phyloP scores from a whole-genome alignment of 2,888 invertebrate species.

The Heterodera filipjevi region DNA sequence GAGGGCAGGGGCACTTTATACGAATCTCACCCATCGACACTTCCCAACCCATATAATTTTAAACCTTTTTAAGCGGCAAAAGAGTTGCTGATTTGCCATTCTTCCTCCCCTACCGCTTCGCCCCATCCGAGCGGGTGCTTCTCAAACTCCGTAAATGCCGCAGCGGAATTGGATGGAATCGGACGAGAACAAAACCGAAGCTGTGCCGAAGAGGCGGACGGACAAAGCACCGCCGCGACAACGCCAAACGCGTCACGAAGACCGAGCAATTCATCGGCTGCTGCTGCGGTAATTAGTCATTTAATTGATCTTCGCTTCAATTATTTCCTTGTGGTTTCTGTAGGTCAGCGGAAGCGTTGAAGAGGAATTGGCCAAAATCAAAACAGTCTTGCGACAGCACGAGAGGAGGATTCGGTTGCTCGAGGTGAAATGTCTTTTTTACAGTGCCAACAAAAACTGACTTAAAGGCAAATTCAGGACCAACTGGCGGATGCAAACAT shows the following conservation, averaged over 20 bases:
- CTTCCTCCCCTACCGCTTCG: slow-evolving; percentile 20
- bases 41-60: too few species aligned
- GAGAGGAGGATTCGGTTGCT: slow-evolving; percentile 63
- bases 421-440: slow-evolving; percentile 40
- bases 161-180: slow-evolving; percentile 8
- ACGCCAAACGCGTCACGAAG: neutral
- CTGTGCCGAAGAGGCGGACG: slow-evolving; percentile 7
- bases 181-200: neutral
- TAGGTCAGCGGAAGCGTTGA: slow-evolving; percentile 23
- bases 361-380: slow-evolving; percentile 37
- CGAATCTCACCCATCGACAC: too few species aligned
- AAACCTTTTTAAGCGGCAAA: neutral
- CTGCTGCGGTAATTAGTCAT: neutral
- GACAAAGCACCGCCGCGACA: neutral
- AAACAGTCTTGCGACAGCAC: slow-evolving; percentile 62
- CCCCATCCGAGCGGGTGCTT: slow-evolving; percentile 13
- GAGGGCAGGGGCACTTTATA: neutral
- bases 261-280: neutral
- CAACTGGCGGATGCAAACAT: slow-evolving; percentile 53
- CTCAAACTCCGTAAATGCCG: too few species aligned
- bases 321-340: neutral
- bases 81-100: slow-evolving; percentile 18
- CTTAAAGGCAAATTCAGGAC: slow-evolving; percentile 41
- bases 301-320: neutral
- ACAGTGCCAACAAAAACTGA: neutral